Evolutionary conservation across 2,888 invertebrate species (phyloP).

Genomic region (Lasioglossum villosulum): DNA sequence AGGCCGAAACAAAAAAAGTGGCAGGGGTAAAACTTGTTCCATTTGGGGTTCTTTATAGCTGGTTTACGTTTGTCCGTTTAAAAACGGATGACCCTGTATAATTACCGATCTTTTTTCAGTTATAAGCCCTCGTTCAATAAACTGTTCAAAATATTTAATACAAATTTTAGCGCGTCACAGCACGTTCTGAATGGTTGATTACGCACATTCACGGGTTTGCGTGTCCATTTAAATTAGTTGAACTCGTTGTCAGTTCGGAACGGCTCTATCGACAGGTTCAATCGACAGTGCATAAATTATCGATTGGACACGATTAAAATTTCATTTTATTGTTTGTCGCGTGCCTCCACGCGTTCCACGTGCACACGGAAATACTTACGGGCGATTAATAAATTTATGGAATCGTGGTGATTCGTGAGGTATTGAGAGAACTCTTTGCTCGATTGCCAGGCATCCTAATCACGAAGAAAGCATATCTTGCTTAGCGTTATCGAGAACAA

Average conservation of each 20-base stretch:
- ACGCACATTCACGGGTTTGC: background rate
- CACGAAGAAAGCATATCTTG: background rate
- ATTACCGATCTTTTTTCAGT: background rate
- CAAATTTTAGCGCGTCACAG: background rate
- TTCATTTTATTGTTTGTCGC: background rate
- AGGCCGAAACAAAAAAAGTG: too few relatives aligned
- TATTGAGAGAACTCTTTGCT: background rate
- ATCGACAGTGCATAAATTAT: background rate
- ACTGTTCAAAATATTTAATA: background rate
- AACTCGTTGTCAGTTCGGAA: background rate
- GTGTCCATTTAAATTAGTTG: background rate
- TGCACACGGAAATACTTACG: background rate
- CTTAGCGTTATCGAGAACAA: background rate
- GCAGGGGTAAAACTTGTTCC: too few relatives aligned
- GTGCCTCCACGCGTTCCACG: background rate
- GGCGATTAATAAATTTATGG: background rate
- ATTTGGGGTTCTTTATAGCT: too few relatives aligned
- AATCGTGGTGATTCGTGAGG: background rate
- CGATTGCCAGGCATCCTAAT: background rate
- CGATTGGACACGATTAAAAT: slow-evolving; percentile 1
- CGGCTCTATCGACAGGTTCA: background rate
- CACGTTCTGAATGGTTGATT: background rate
- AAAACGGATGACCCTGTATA: too few relatives aligned
- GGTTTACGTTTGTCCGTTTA: too few relatives aligned
- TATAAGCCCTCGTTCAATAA: background rate